Evolutionary conservation across 2,113 vertebrate genomes (phyloP).

Genomic region (Zosterops pallidus): DNA sequence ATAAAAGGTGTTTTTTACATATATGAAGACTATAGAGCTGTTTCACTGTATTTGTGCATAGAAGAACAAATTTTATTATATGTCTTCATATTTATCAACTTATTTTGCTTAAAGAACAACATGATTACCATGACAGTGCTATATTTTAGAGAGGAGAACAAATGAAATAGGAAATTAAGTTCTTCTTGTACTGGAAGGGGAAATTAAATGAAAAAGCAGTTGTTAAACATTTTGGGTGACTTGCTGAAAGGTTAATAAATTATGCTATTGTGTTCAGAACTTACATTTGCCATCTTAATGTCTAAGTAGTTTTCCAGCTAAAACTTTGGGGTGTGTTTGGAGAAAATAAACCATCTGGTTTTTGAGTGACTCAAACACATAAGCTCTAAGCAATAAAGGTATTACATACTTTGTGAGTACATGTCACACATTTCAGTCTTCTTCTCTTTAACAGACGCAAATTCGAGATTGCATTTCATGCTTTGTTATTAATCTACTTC

Average conservation of each 20-base stretch:
- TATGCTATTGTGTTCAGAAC: conserved; percentile 44
- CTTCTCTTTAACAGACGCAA: conserved; percentile 42
- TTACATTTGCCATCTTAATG: conserved; percentile 37
- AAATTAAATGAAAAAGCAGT: conserved; percentile 54
- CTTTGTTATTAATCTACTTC: conserved; percentile 54
- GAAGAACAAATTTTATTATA: not conserved
- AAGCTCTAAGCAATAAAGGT: conserved; percentile 12
- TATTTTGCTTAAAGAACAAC: conserved; percentile 20
- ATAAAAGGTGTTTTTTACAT: not conserved
- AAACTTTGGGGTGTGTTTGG: conserved; percentile 19
- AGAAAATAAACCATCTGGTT: conserved; percentile 20
- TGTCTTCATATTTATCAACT: not conserved
- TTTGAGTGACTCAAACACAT: conserved; percentile 1
- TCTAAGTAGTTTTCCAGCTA: conserved; percentile 22
- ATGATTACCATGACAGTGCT: not conserved
- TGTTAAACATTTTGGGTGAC: conserved; percentile 48
- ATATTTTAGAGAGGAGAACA: conserved; percentile 25
- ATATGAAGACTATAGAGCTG: not conserved
- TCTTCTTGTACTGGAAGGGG: conserved; percentile 50
- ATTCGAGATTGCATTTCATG: conserved; percentile 46
- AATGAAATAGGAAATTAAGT: conserved; percentile 55
- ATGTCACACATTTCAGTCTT: not conserved
- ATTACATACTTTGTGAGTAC: not conserved
- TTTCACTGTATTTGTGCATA: not conserved
- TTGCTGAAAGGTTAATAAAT: conserved; percentile 58